These are phyloP conservation scores for Argyra leucocephala DNA, from an alignment of 2,888 invertebrate species.

Conservation along the genomic window DNA sequence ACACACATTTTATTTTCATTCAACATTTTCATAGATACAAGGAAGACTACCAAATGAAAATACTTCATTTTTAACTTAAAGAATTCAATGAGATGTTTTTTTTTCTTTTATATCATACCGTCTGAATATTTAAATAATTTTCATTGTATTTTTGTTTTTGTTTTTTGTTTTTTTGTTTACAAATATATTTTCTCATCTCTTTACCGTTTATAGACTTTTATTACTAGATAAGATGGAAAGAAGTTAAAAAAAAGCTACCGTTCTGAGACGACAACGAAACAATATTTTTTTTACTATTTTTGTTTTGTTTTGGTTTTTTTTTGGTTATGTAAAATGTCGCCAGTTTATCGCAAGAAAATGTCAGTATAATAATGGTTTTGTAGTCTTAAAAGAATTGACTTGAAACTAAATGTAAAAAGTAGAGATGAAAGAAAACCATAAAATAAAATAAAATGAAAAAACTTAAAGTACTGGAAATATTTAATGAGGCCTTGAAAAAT, in stretches of 20 bases:
- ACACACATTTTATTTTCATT: too few relatives aligned
- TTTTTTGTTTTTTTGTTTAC: not conserved
- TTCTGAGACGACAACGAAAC: too few relatives aligned
- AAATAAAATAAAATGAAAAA: not conserved
- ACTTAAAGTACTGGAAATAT: not conserved
- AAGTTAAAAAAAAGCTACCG: not conserved
- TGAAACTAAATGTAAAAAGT: not conserved
- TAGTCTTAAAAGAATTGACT: not conserved
- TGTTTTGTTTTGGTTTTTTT: too few relatives aligned
- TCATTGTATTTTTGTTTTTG: not conserved
- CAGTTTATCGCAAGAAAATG: too few relatives aligned
- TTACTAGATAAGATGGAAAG: not conserved
- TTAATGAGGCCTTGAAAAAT: slow-evolving; percentile 1
- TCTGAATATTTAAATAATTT: slow-evolving; percentile 1
- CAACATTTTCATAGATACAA: too few relatives aligned
- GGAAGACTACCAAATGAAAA: not conserved
- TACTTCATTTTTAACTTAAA: not conserved
- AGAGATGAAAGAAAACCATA: not conserved
- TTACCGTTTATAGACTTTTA: too few relatives aligned
- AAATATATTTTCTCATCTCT: not conserved
- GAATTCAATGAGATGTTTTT: not conserved
- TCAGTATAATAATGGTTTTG: too few relatives aligned
- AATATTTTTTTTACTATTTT: too few relatives aligned
- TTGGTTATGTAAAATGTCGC: not conserved
- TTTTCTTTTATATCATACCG: not conserved